These are phyloP conservation scores for Reticulitermes lucifugus DNA, from an alignment of 2,888 invertebrate species.

Conservation along the genomic window DNA sequence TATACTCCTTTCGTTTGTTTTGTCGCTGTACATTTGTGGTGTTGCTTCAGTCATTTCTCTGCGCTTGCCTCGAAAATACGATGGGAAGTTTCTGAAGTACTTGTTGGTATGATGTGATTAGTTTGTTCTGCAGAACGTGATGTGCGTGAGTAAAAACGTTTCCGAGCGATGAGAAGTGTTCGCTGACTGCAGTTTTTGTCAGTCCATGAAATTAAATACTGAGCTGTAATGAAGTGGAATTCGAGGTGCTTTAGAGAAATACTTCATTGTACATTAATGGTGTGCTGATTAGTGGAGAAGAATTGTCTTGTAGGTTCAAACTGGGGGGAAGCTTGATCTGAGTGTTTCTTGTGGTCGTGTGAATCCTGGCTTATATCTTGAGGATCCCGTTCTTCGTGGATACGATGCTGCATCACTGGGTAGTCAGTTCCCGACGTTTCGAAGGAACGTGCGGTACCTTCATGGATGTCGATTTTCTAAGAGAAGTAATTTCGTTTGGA, in stretches of 20 bases:
- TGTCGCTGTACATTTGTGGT: neutral
- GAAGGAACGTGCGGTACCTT: too few relatives aligned
- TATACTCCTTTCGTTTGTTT: neutral
- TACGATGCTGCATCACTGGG: too few relatives aligned
- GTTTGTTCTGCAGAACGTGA: neutral
- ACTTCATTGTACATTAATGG: too few relatives aligned
- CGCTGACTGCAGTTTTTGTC: neutral
- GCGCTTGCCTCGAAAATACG: neutral
- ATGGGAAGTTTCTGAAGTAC: neutral
- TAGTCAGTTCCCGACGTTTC: too few relatives aligned
- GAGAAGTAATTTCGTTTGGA: too few relatives aligned
- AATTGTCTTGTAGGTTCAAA: too few relatives aligned
- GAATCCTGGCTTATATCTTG: too few relatives aligned
- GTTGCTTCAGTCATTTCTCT: neutral
- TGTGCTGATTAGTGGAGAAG: too few relatives aligned
- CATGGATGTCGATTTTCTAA: too few relatives aligned
- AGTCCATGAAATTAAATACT: neutral
- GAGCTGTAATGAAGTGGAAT: neutral
- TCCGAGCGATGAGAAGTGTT: neutral
- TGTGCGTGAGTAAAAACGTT: constrained; percentile 1
- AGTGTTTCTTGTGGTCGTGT: too few relatives aligned
- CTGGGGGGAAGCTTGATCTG: too few relatives aligned
- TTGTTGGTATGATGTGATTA: neutral
- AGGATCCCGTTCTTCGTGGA: too few relatives aligned
- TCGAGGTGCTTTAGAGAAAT: neutral